These are phyloP conservation scores for Pseudachorutes palmiensis DNA, from an alignment of 1,140 invertebrate genomes.

Conservation along the genomic window DNA sequence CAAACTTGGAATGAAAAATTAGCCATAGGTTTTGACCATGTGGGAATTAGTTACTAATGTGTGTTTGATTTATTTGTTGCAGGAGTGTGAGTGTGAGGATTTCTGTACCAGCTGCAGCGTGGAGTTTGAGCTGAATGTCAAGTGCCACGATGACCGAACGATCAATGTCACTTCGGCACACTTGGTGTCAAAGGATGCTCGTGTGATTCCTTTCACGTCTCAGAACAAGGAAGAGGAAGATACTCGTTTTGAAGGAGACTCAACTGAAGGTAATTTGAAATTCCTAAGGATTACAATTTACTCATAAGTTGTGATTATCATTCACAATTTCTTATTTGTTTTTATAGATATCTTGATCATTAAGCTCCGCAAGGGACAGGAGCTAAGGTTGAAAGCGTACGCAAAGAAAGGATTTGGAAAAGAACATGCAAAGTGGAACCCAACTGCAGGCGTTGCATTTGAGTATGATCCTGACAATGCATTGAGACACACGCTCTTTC, in stretches of 20 bases:
- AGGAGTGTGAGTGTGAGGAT: conserved; percentile 93
- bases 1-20: no score
- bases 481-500: conserved; percentile 90
- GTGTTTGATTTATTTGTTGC: conserved; percentile 18
- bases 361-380: conserved; percentile 95
- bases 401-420: conserved; percentile 96
- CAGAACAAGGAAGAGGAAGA: conserved; percentile 81
- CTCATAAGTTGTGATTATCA: neutral
- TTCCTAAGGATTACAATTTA: no score
- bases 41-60: neutral
- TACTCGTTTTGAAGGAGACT: conserved; percentile 83
- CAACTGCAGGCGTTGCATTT: conserved; percentile 93
- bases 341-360: conserved; percentile 83
- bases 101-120: conserved; percentile 97
- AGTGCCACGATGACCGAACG: conserved; percentile 86
- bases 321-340: neutral
- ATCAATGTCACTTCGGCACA: conserved; percentile 94
- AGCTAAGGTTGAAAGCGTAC: conserved; percentile 89
- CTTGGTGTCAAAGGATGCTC: conserved; percentile 78
- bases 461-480: conserved; percentile 99
- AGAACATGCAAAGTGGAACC: conserved; percentile 99
- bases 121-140: conserved; percentile 93
- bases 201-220: conserved; percentile 87
- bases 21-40: neutral
- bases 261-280: conserved; percentile 55